Base-by-base conservation (phyloP, 1,140 invertebrate species). In the Papilio polyxenes region DNA sequence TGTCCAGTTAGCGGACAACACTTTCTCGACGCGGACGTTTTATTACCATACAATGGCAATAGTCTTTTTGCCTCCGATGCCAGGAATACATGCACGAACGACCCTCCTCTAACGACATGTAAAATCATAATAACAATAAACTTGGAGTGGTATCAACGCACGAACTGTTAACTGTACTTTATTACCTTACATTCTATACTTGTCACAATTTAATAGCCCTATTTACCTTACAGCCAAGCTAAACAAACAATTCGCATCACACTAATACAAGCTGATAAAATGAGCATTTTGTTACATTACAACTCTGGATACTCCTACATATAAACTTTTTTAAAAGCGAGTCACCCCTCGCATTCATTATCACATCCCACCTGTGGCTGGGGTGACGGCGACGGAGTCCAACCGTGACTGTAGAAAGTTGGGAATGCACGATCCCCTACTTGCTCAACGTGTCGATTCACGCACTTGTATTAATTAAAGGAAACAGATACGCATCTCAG, bases 41-140 rank as follows among this genome's bases (percentile, higher is more conserved):
- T 81, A 92, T 92, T 92, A 89, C 85, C 88, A 92, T 91, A 92
- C 90, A 91, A 92, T 90, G 74, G 79, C 89, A 91, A 91, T 90
- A 77, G 80, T 84, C 85, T 84, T 88, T 88, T 89, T 89, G 87
- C 84, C 82, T 75, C 85, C 83, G 75, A 86, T 82, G 81, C 53
- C 75, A 82, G 80, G 31, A 78, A 51, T 69, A 79, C 59, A 40
- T 10, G 40, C 72, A 80, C 48, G 51, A 65, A 44, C 49, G 20
- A 80, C 3, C 75, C 7, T 77, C 20, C n/a, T 77, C 75, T 53
- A 77, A 23, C 31, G 11, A 77, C 75, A 49, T 53, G 75, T 77
- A 77, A 31, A 31, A 77, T 51, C 44, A 77, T 77, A 31, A 51
- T 77, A 53, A 31, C 75, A 51, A 31, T 77, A 53, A 51, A 77